phyloP scores from a whole-genome alignment of 2,113 vertebrate genomes.

The Ascaphus truei region DNA sequence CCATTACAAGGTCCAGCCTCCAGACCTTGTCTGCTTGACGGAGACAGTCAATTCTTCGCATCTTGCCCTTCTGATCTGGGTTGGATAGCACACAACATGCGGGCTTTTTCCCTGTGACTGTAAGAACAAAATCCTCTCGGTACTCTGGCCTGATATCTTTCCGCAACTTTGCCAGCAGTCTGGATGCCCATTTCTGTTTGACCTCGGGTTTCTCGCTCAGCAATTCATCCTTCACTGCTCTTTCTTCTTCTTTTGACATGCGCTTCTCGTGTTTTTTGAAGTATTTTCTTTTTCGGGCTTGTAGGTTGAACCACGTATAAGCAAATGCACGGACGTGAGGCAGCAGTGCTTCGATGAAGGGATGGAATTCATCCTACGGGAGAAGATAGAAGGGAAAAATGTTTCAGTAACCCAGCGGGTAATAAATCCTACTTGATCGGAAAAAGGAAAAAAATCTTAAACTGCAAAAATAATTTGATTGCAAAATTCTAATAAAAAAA shows the following conservation, averaged over 20 bases:
- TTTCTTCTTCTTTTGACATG: slow-evolving; percentile 99
- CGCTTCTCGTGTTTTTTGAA: slow-evolving; percentile 99
- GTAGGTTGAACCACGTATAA: slow-evolving; percentile 99
- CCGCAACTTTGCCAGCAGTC: slow-evolving; percentile 94
- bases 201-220: slow-evolving; percentile 97
- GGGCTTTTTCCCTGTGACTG: slow-evolving; percentile 94
- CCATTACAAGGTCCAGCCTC: slow-evolving; percentile 98
- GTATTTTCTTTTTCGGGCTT: slow-evolving; percentile 98
- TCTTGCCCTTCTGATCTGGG: slow-evolving; percentile 99
- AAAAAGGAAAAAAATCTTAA: neutral
- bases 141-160: slow-evolving; percentile 99
- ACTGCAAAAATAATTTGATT: no score
- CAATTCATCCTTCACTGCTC: slow-evolving; percentile 96
- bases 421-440: neutral
- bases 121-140: slow-evolving; percentile 98
- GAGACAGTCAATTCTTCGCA: slow-evolving; percentile 97
- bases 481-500: neutral
- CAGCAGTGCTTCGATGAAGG: slow-evolving; percentile 98
- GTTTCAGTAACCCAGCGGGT: neutral
- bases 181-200: slow-evolving; percentile 98
- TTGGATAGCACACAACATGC: slow-evolving; percentile 97
- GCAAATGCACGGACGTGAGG: slow-evolving; percentile 96
- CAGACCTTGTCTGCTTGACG: slow-evolving; percentile 98
- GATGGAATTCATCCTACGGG: slow-evolving; percentile 97
- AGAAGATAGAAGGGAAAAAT: neutral